These are phyloP conservation scores for Yponomeuta plumbellus DNA, from an alignment of 2,888 invertebrate genomes.

Conservation along the genomic window DNA sequence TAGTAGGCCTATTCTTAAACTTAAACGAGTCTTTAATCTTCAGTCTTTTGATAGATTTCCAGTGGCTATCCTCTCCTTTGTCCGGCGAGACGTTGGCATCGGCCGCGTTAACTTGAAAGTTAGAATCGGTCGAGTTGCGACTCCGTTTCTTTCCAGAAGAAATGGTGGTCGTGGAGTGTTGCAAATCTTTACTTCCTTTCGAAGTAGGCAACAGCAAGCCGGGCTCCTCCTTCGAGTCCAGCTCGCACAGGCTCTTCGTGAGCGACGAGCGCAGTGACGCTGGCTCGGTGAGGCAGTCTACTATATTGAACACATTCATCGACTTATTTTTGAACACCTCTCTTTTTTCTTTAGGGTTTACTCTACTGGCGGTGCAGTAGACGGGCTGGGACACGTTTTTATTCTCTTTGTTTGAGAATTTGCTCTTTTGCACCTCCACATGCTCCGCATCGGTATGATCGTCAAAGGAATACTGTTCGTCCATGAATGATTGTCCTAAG, in stretches of 20 bases:
- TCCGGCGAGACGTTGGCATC: conserved; percentile 60
- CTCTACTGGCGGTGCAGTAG: conserved; percentile 42
- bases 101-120: conserved; percentile 59
- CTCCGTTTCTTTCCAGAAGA: conserved; percentile 70
- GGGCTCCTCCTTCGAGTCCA: conserved; percentile 62
- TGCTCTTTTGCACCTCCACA: conserved; percentile 46
- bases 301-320: conserved; percentile 67
- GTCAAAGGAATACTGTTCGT: conserved; percentile 37
- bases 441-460: conserved; percentile 30
- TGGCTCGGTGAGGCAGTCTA: conserved; percentile 62
- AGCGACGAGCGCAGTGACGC: conserved; percentile 65
- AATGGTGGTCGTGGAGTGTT: conserved; percentile 65
- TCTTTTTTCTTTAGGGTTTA: conserved; percentile 56
- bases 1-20: conserved; percentile 68
- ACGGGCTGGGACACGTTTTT: conserved; percentile 45
- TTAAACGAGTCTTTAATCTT: conserved; percentile 74
- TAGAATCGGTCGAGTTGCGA: conserved; percentile 69
- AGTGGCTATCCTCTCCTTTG: conserved; percentile 66
- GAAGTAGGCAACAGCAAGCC: conserved; percentile 54
- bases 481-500: conserved; percentile 50
- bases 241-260: conserved; percentile 66
- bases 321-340: conserved; percentile 72
- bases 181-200: conserved; percentile 52
- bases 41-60: conserved; percentile 71
- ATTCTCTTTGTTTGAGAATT: conserved; percentile 60